Conservation (phyloP, 2,113 vertebrate species). For the Eclectus roratus region DNA sequence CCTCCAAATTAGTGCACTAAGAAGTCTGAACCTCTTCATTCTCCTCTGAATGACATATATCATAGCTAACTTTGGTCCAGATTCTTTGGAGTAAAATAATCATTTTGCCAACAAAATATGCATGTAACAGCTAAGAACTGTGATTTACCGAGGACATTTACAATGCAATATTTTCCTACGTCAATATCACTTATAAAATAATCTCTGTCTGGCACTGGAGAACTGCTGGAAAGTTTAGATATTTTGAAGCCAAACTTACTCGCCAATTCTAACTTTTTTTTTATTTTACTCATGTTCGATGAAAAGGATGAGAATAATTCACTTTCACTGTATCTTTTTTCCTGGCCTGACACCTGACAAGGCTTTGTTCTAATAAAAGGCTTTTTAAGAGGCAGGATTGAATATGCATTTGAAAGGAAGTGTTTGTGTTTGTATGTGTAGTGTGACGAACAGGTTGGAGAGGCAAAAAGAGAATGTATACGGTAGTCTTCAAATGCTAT, state of each 20-base stretch:
- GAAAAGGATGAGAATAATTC: not conserved
- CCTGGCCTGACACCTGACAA: not conserved
- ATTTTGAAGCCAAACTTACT: slow-evolving; percentile 21
- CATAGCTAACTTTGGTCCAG: not conserved
- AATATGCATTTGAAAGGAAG: slow-evolving; percentile 17
- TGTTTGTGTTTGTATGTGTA: not conserved
- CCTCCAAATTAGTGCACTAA: not conserved
- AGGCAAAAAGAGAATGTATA: not conserved
- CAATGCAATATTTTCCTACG: not conserved
- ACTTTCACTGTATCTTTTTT: not conserved
- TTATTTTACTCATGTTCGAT: not conserved
- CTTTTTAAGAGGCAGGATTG: not conserved
- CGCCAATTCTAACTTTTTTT: not conserved
- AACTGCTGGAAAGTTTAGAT: not conserved
- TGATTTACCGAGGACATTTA: not conserved
- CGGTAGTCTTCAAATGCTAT: not conserved
- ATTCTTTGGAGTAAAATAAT: not conserved
- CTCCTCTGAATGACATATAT: not conserved
- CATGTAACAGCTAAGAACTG: not conserved
- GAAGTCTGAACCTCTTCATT: not conserved
- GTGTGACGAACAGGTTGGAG: not conserved
- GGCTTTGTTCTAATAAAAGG: not conserved
- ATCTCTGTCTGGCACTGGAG: not conserved
- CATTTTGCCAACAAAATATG: not conserved
- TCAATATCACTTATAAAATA: not conserved